These are phyloP conservation scores for Columbina picui DNA, from an alignment of 2,113 vertebrate genomes.

Conservation along the genomic window DNA sequence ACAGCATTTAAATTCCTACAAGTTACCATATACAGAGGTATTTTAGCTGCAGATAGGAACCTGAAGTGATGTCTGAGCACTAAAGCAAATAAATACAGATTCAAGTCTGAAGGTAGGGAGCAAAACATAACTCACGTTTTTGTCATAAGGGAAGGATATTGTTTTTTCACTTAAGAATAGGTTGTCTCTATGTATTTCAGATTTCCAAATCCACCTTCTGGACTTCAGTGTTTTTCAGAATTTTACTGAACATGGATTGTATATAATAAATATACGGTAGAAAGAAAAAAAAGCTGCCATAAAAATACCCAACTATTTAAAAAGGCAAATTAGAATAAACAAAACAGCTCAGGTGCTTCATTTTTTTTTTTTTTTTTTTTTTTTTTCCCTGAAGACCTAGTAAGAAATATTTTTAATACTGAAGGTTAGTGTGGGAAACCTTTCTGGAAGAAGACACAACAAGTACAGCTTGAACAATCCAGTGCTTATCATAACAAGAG, in stretches of 20 bases:
- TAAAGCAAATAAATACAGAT: not conserved
- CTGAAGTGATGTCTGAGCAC: not conserved
- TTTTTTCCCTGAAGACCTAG: not conserved
- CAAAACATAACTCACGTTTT: not conserved
- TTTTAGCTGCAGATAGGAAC: not conserved
- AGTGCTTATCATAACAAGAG: too few relatives aligned
- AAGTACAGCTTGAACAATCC: too few relatives aligned
- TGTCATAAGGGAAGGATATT: fast-evolving
- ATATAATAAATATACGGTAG: not conserved
- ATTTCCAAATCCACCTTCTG: not conserved
- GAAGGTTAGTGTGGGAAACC: not conserved
- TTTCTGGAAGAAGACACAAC: too few relatives aligned
- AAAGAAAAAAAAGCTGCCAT: not conserved
- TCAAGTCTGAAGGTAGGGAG: not conserved
- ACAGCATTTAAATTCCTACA: not conserved
- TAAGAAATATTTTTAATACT: not conserved
- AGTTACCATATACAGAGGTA: not conserved
- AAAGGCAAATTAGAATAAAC: not conserved
- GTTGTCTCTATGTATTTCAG: not conserved
- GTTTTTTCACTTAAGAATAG: not conserved
- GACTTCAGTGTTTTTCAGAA: not conserved
- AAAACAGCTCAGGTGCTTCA: fast-evolving
- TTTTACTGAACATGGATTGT: not conserved
- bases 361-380: not conserved
- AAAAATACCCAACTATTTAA: not conserved